A percentile compares a stretch with the other conserved stretches of the same genome.
These are phyloP conservation scores for Drosophila tanythrix DNA, from an alignment of 2,888 invertebrate genomes.

Conservation along the genomic window DNA sequence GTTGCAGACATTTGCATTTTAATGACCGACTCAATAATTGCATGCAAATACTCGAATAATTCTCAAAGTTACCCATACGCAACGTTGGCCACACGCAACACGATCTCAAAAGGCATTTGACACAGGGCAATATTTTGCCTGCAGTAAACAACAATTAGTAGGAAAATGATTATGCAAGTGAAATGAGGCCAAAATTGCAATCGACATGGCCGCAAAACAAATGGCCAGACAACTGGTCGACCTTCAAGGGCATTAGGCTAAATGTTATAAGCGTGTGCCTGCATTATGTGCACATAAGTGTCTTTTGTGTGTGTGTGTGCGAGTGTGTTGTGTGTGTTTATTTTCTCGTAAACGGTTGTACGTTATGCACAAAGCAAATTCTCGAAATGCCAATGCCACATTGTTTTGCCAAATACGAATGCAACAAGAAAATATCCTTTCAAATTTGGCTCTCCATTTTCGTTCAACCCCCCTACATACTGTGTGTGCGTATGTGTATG, in stretches of 20 bases:
- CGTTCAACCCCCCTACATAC: not conserved
- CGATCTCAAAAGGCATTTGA: constrained; percentile 10
- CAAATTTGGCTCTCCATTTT: constrained; percentile 53
- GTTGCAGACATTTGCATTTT: not conserved
- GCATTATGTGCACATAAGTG: constrained; percentile 12
- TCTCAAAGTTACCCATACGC: constrained; percentile 24
- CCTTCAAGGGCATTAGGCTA: constrained; percentile 56
- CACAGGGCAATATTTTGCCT: constrained; percentile 26
- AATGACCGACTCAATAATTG: constrained; percentile 6
- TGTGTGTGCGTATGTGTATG: not conserved
- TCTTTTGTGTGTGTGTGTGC: not conserved
- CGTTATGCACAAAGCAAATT: constrained; percentile 63
- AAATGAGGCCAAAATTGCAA: constrained; percentile 57
- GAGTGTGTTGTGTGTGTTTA: not conserved
- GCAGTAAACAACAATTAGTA: constrained; percentile 68
- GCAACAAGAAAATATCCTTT: constrained; percentile 70
- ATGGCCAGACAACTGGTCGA: constrained; percentile 60
- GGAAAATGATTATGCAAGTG: constrained; percentile 60
- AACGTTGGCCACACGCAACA: constrained; percentile 34
- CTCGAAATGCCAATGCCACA: constrained; percentile 32
- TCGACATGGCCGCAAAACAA: constrained; percentile 40
- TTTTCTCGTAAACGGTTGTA: constrained; percentile 26
- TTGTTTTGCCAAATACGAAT: constrained; percentile 26
- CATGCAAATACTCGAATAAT: constrained; percentile 19
- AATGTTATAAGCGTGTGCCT: constrained; percentile 34